Evolutionary conservation across 2,888 invertebrate genomes (phyloP).

Genomic region (Plemyria rubiginata): DNA sequence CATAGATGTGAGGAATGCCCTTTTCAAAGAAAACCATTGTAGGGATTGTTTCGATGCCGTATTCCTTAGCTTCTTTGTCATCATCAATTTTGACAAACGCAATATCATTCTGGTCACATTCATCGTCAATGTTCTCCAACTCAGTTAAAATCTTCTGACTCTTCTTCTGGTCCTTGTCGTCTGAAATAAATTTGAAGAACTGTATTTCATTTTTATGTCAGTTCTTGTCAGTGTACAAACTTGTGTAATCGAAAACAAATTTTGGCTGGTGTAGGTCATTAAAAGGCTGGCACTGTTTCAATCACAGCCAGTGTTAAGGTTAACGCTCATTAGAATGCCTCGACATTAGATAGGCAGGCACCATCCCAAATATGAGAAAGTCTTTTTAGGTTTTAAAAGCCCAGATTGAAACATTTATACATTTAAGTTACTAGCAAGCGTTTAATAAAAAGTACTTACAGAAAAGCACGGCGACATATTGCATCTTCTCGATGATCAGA

Average conservation of each 20-base stretch:
- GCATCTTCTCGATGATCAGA: constrained; percentile 94
- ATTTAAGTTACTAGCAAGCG: not conserved
- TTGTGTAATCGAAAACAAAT: constrained; percentile 42
- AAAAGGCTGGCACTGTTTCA: constrained; percentile 64
- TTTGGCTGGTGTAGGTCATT: constrained; percentile 25
- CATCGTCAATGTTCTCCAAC: constrained; percentile 96
- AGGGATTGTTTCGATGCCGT: constrained; percentile 93
- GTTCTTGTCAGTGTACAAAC: constrained; percentile 67
- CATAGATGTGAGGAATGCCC: constrained; percentile 89
- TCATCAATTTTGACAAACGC: constrained; percentile 97
- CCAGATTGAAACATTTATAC: not conserved
- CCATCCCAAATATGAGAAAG: not conserved
- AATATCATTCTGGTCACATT: constrained; percentile 96
- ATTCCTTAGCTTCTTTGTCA: constrained; percentile 94
- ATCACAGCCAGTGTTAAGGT: constrained; percentile 22
- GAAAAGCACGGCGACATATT: constrained; percentile 95
- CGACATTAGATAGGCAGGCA: constrained; percentile 9
- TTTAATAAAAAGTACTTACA: constrained; percentile 84
- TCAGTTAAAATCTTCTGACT: constrained; percentile 93
- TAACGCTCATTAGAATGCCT: constrained; percentile 13
- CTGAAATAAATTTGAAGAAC: constrained; percentile 84
- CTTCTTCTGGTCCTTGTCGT: constrained; percentile 96
- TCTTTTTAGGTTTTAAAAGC: not conserved
- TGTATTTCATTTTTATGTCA: constrained; percentile 83
- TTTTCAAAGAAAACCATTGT: constrained; percentile 92